Evolutionary conservation across 2,888 invertebrate species (phyloP), one percentile per base, ranked within the genome.

Genomic region (Xanthia togata): DNA sequence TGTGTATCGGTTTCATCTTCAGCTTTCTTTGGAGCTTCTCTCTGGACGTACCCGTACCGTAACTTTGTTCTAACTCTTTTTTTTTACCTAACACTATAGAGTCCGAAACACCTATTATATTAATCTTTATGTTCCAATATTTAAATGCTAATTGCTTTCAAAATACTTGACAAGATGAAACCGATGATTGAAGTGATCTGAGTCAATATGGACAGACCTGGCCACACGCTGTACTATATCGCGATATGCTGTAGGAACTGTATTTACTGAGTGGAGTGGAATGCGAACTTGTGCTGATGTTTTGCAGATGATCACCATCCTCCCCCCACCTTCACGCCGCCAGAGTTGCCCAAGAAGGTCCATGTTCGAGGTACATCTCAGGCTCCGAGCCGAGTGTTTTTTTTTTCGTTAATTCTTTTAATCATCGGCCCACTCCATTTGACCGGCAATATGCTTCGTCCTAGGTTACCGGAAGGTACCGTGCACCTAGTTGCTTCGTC

Each of bases 301-400:
- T 98, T 98, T 98, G 97, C 98, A 98, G 98, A 98, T 98, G 98
- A 98, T 97, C 98, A 98, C 98, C 98, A 98, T 97, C 98, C 98
- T 98, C 98, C 98, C 97, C 99, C 99, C 97, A 99, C 99, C 97
- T 99, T 99, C 98, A 99, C 99, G 97, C 99, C 99, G 97, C 99
- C 99, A 98, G 99, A 99, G 98, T 98, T 99, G 98, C 99, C 99
- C 97, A 99, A 99, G 98, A 98, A 98, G 98, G 98, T 98, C 98
- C 99, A 99, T 98, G 98, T 98, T 97, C 98, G 99, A 98, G 99
- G 99, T 98, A 97, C 97, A 96, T 95, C 94, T 95, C 95, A 94
- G 94, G 93, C 94, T 94, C 93, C 93, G 92, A 93, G 93, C 94
- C 94, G 95, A 95, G 96, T 93, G 94, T 89, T 95, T 95, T 91